A percentile compares a stretch with the other conserved stretches of the same genome.
Conservation (phyloP, 2,888 invertebrate species). For the Coenonympha arcania region DNA sequence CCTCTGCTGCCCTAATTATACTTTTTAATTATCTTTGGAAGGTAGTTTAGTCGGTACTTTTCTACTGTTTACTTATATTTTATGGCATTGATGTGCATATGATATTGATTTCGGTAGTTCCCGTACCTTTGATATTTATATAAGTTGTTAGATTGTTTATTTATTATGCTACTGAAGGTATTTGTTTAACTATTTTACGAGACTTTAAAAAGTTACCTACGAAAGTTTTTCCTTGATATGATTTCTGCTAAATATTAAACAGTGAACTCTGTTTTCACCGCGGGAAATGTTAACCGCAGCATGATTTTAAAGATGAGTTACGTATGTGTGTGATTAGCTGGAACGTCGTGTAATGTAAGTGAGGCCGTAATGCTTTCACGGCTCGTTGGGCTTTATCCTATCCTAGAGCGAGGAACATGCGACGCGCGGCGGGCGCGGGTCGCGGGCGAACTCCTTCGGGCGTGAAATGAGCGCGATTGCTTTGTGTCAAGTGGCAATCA, state of each 20-base stretch:
- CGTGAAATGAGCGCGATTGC: constrained; percentile 47
- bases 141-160: no score
- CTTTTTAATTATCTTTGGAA: constrained; percentile 8
- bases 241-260: no score
- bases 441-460: constrained; percentile 33
- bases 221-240: no score
- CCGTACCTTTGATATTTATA: background rate
- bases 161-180: no score
- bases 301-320: constrained; percentile 9
- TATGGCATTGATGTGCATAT: background rate
- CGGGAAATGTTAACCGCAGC: background rate
- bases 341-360: constrained; percentile 41
- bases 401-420: constrained; percentile 34
- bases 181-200: no score
- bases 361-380: constrained; percentile 47
- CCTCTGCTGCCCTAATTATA: constrained; percentile 18
- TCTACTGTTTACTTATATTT: background rate
- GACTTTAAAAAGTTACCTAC: no score
- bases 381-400: constrained; percentile 41
- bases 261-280: background rate
- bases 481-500: constrained; percentile 45
- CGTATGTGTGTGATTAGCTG: constrained; percentile 36
- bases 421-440: constrained; percentile 29
- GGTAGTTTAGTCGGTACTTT: background rate
- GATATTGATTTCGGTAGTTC: background rate